Evolutionary conservation across 2,797 vertebrate species (phyloP), one percentile per base, ranked within the genome.

Genomic region (Sus cebifrons): DNA sequence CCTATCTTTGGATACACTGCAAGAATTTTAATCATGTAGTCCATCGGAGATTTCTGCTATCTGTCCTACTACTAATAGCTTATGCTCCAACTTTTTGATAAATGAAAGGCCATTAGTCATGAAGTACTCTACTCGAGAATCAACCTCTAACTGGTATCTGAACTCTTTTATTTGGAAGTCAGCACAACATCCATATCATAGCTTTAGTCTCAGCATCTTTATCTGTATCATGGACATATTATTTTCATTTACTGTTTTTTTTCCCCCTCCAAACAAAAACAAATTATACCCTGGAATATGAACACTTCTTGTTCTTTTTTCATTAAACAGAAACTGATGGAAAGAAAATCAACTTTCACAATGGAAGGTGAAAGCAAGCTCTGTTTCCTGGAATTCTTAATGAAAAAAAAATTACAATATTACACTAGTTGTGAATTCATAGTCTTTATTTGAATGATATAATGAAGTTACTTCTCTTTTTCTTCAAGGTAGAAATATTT

Each of bases 71-170:
- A 64, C 32, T 32, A 32, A 92, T 32, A 86, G 40, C 23, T 89
- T 75, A 77, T 56, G 10, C n/a, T 36, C 52, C 6, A 60, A 21
- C 9, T 94, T 44, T 84, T 68, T 94, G 67, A 75, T 58, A 95
- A 91, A 95, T 32, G 65, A 96, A 94, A 97, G 15, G 21, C n/a
- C 44, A 27, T 90, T 89, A 77, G 16, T 85, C 12, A 90, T 49
- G 11, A 92, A 88, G 4, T 23, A 67, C 3, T 65, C 3, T 27
- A 23, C 52, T 71, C 21, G 13, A 86, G 21, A 87, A 90, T 92
- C 54, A 94, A 44, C 3, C 8, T 54, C 73, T 10, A 52, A 20
- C 36, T 91, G 14, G n/a, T 40, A 87, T 87, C 16, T 77, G 81
- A 73, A 71, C 20, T 29, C 2, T 82, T 89, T 84, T 81, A 83